phyloP scores from a whole-genome alignment of 2,888 invertebrate genomes.

The Scaptomyza reducta region DNA sequence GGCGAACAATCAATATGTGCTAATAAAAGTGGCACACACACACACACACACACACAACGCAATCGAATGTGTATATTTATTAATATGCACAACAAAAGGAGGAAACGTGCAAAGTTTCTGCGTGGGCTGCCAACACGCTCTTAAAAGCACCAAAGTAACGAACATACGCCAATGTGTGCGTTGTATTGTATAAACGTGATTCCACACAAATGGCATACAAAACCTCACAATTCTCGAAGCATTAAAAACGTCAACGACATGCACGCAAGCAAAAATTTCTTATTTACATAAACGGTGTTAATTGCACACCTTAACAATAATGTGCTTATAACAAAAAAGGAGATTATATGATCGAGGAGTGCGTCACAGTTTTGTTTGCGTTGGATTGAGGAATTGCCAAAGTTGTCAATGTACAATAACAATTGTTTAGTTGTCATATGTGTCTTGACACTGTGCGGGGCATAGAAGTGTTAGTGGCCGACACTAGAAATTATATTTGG shows the following conservation, averaged over 20 bases:
- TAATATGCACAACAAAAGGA: slow-evolving; percentile 23
- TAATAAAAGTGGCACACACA: slow-evolving; percentile 28
- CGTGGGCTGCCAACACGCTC: slow-evolving; percentile 34
- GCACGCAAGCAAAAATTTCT: slow-evolving; percentile 12
- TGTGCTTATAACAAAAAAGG: too few species aligned
- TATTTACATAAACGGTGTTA: too few species aligned
- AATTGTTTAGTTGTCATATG: too few species aligned
- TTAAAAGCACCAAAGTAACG: slow-evolving; percentile 24
- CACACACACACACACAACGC: neutral
- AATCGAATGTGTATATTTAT: slow-evolving; percentile 15
- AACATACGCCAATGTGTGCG: neutral
- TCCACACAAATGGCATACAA: neutral
- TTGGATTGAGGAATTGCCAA: too few species aligned
- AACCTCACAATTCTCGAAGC: slow-evolving; percentile 28
- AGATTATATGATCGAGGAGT: too few species aligned
- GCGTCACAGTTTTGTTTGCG: too few species aligned
- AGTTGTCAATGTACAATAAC: too few species aligned
- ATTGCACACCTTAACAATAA: too few species aligned
- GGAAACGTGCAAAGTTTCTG: slow-evolving; percentile 22
- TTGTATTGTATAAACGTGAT: slow-evolving; percentile 1
- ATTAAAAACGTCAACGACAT: slow-evolving; percentile 35
- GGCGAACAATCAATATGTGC: slow-evolving; percentile 28
- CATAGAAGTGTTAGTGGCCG: too few species aligned
- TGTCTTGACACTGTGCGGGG: too few species aligned
- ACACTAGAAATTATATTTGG: too few species aligned